A percentile compares a stretch with the other conserved stretches of the same genome.
Evolutionary conservation across 2,888 invertebrate species (phyloP).

Genomic region (Coelogynopora nodosa): DNA sequence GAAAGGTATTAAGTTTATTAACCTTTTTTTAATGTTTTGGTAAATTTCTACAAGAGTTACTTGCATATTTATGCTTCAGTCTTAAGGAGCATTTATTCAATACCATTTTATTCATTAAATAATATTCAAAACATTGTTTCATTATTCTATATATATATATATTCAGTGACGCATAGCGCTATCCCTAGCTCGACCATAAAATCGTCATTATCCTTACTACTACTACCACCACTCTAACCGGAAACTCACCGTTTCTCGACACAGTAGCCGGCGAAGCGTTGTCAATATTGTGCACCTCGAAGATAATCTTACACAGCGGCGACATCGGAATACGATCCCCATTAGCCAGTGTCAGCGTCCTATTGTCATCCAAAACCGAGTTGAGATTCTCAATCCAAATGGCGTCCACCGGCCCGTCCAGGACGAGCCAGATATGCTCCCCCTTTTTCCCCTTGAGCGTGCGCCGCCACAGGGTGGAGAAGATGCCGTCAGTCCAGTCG

Average conservation of each 20-base stretch:
- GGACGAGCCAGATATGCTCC: slow-evolving; percentile 85
- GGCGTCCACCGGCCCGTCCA: slow-evolving; percentile 62
- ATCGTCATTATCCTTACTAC: no score
- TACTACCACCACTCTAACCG: no score
- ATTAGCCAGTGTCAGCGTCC: slow-evolving; percentile 76
- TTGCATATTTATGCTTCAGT: no score
- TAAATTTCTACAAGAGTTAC: no score
- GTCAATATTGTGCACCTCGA: slow-evolving; percentile 93
- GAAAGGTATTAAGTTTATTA: no score
- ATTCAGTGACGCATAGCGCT: no score
- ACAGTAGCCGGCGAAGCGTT: slow-evolving; percentile 96
- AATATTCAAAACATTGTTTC: no score
- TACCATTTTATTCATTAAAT: no score
- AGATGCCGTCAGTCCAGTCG: slow-evolving; percentile 97
- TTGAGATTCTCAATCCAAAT: slow-evolving; percentile 63
- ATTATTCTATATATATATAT: no score
- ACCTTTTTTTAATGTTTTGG: no score
- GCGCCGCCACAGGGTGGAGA: slow-evolving; percentile 83
- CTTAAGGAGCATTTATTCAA: no score
- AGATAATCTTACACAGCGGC: slow-evolving; percentile 86
- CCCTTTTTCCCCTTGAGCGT: slow-evolving; percentile 58
- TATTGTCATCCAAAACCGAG: slow-evolving; percentile 62
- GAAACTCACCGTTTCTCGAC: slow-evolving; percentile 74
- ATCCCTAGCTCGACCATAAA: no score
- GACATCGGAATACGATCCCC: slow-evolving; percentile 89